These are phyloP conservation scores for Siphlonurus alternatus DNA, from an alignment of 2,888 invertebrate species.

Conservation along the genomic window DNA sequence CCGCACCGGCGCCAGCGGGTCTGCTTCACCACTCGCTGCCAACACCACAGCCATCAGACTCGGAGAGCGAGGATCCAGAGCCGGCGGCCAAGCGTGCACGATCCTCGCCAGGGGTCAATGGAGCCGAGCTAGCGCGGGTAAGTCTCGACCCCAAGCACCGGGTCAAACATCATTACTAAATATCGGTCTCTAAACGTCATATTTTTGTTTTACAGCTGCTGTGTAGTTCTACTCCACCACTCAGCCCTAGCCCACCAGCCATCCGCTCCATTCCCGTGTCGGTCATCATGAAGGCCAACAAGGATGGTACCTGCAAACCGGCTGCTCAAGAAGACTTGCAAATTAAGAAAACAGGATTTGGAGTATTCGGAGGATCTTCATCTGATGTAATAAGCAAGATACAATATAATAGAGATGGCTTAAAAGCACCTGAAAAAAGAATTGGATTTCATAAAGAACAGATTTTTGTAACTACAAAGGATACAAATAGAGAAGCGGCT, in stretches of 20 bases:
- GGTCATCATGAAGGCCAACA: slow-evolving; percentile 74
- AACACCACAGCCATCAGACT: slow-evolving; percentile 76
- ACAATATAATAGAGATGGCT: not conserved
- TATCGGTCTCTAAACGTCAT: not conserved
- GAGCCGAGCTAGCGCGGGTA: slow-evolving; percentile 32
- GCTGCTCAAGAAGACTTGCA: slow-evolving; percentile 4
- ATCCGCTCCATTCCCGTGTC: slow-evolving; percentile 34
- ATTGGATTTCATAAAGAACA: slow-evolving; percentile 28
- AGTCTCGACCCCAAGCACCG: too few species aligned
- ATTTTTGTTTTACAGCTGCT: slow-evolving; percentile 22
- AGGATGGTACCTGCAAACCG: slow-evolving; percentile 51
- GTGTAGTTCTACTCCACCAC: slow-evolving; percentile 15
- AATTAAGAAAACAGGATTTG: not conserved
- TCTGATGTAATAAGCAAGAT: not conserved
- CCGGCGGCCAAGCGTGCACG: slow-evolving; percentile 30
- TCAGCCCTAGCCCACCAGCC: slow-evolving; percentile 27
- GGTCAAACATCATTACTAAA: not conserved
- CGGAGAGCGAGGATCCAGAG: slow-evolving; percentile 48
- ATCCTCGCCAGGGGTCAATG: slow-evolving; percentile 16
- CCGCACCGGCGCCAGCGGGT: too few species aligned
- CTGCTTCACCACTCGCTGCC: slow-evolving; percentile 28
- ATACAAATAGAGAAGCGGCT: slow-evolving; percentile 31
- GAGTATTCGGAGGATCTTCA: not conserved
- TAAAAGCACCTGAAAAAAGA: not conserved
- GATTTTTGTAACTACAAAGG: slow-evolving; percentile 42